phyloP scores from a whole-genome alignment of 2,797 vertebrate species.

The Ciconia nigra region DNA sequence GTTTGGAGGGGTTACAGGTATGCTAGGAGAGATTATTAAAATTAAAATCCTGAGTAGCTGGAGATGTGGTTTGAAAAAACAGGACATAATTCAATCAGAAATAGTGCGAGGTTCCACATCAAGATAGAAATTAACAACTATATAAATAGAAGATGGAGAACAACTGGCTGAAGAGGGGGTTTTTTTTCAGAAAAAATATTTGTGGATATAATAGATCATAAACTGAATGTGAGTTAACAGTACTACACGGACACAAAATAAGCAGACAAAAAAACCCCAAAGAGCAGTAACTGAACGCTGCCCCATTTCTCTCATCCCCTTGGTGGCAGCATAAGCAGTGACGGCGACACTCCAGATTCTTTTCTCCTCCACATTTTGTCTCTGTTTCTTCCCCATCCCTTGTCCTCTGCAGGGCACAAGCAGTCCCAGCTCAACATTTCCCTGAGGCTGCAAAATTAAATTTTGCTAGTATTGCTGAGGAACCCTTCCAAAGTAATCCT shows the following conservation, averaged over 20 bases:
- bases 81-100: background rate
- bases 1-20: background rate
- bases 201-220: background rate
- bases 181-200: background rate
- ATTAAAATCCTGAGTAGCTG: background rate
- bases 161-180: background rate
- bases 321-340: slow-evolving; percentile 9
- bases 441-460: background rate
- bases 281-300: background rate
- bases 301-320: background rate
- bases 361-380: background rate
- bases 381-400: background rate
- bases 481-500: background rate
- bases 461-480: background rate
- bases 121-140: background rate
- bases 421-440: background rate
- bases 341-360: background rate
- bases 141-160: background rate
- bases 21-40: background rate
- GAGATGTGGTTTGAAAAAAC: background rate
- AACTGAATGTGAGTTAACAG: background rate
- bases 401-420: background rate
- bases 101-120: background rate
- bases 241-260: background rate
- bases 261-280: background rate